Conservation (phyloP, 2,113 vertebrate genomes). For the Turdus rufiventris region DNA sequence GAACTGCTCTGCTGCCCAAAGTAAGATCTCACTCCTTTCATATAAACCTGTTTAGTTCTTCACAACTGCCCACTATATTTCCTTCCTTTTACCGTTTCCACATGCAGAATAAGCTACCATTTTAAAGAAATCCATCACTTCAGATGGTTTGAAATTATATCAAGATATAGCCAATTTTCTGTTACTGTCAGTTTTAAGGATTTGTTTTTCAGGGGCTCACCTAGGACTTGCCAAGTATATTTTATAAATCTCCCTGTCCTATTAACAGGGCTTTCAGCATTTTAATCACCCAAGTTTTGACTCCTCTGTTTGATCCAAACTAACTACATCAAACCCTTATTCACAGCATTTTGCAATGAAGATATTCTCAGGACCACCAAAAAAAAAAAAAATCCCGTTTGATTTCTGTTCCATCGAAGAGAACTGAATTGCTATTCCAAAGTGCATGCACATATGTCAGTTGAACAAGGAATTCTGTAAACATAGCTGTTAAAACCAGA, state of each 20-base stretch:
- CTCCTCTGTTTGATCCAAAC: neutral
- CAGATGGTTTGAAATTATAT: neutral
- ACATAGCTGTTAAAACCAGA: neutral
- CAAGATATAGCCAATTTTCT: neutral
- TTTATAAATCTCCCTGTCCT: neutral
- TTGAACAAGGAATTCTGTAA: neutral
- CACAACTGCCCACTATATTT: neutral
- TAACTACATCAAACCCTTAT: neutral
- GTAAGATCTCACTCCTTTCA: conserved; percentile 61
- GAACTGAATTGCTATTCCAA: neutral
- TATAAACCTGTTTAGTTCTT: neutral
- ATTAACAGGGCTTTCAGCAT: neutral
- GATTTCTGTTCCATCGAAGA: neutral
- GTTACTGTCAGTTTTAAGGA: neutral
- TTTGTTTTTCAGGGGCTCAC: neutral
- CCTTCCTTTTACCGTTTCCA: neutral
- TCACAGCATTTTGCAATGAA: neutral
- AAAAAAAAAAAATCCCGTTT: neutral
- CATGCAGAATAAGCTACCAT: neutral
- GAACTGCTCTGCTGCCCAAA: conserved; percentile 84
- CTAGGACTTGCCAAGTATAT: neutral
- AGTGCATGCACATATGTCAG: accelerated
- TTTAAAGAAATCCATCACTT: neutral
- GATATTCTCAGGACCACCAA: neutral
- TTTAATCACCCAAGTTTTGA: neutral